Base-by-base conservation (phyloP, 2,888 invertebrate genomes). In the Neoaliturus tenellus region DNA sequence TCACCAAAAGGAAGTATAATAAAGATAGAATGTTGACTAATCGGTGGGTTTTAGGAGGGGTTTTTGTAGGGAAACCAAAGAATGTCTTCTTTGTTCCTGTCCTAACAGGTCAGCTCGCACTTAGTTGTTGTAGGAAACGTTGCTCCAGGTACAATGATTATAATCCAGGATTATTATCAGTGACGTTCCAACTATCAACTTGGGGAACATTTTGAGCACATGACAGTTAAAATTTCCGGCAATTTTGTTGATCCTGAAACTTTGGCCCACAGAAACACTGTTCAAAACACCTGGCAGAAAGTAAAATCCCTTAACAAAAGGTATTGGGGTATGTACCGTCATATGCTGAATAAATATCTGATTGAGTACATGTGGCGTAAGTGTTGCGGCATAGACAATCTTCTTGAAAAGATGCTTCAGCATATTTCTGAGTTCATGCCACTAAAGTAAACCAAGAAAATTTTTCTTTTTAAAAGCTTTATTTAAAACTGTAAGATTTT, bases 1-100 rank as follows among this genome's bases (percentile, higher is more conserved):
- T 78, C 31, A 48, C 20, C 0, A 78, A 78, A 44, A 2, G 41
- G 25, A 78, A 78, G 25, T 78, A 25, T 14, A 78, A 78, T 28
- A 78, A 28, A 75, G 75, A 20, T 75, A 78, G 41, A 28, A 48
- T 78, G 28, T 23, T 78, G 25, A 44, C 41, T 48, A 78, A 78
- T 48, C 78, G 48, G 28, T 78, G 41, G 78, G 44, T 78, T 78
- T 5, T 78, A 25, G 41, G 51, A 4, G 51, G 51, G 14, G 39
- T 2, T 2, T 39, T 44, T 78, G 78, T 25, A 23, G 78, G 41
- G 78, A 78, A 78, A 78, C 78, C 1, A 78, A 44, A 78, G 41
- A 78, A 17, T 23, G 23, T 73, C 23, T 35, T 73, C 33, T 33
- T 10, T 39, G 35, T 8, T n/a, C 73, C 4, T 20, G n/a, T 23